phyloP scores from a whole-genome alignment of 1,140 invertebrate species.

The Drosophila novamexicana region DNA sequence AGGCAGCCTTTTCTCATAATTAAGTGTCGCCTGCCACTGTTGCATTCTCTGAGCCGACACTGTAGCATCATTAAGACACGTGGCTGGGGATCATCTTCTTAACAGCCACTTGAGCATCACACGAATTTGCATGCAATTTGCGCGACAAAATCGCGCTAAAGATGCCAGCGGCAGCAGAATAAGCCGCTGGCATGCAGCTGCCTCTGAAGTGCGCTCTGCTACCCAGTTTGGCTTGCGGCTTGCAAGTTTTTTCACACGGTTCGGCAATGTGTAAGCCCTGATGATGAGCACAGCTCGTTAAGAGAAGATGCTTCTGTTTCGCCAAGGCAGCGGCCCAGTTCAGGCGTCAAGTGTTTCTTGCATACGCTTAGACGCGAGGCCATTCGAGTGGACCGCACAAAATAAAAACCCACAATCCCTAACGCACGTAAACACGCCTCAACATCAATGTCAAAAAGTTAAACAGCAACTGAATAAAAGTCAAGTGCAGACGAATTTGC shows the following conservation, averaged over 20 bases:
- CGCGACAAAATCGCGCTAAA: slow-evolving; percentile 52
- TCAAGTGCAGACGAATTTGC: slow-evolving; percentile 57
- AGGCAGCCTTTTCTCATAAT: slow-evolving; percentile 73
- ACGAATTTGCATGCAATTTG: slow-evolving; percentile 76
- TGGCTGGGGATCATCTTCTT: slow-evolving; percentile 60
- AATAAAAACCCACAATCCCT: slow-evolving; percentile 1
- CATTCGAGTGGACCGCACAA: slow-evolving; percentile 21
- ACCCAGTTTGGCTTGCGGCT: slow-evolving; percentile 50
- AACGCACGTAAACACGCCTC: slow-evolving; percentile 13
- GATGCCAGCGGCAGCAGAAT: slow-evolving; percentile 37
- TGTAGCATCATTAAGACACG: slow-evolving; percentile 79
- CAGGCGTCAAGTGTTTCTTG: slow-evolving; percentile 32
- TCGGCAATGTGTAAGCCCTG: slow-evolving; percentile 32
- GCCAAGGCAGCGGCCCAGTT: slow-evolving; percentile 37
- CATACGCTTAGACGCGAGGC: slow-evolving; percentile 61
- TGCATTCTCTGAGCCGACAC: slow-evolving; percentile 38
- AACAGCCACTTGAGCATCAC: slow-evolving; percentile 80
- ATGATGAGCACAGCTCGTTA: slow-evolving; percentile 56
- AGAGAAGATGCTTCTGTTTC: slow-evolving; percentile 37
- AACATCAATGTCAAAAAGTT: slow-evolving; percentile 72
- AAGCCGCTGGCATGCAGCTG: slow-evolving; percentile 38
- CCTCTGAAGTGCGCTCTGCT: slow-evolving; percentile 37
- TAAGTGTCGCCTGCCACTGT: slow-evolving; percentile 62
- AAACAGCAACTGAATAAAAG: slow-evolving; percentile 64
- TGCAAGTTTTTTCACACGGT: slow-evolving; percentile 49